Evolutionary conservation across 2,888 invertebrate species (phyloP), one percentile per base, ranked within the genome.

Genomic region (Drosophila ustulata): DNA sequence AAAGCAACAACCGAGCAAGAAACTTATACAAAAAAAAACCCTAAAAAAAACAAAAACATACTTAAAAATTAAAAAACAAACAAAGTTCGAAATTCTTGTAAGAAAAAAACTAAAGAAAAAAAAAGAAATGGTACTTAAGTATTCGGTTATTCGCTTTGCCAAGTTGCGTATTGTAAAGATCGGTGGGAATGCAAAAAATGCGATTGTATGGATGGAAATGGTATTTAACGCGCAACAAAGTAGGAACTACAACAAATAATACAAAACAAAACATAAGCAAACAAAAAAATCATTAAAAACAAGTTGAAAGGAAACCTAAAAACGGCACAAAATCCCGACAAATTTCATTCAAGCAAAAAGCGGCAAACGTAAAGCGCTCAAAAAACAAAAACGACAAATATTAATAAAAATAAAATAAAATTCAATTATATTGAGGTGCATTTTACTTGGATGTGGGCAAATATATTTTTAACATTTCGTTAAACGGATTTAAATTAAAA

Each of bases 381-480:
- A 76, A 65, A 55, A 58, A 18, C 18, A 70, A 66, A 71, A 64
- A 68, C 65, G 71, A 85, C 72, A 82, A 80, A 73, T 74, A 85
- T 78, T 74, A 80, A 80, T 81, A 83, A 79, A 77, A 82, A 81
- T 80, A 80, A 79, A 78, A 76, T 77, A 72, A 72, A 85, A 74
- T 70, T 72, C 65, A 80, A 71, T 66, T 66, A 58, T 43, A 61
- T 4, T 7, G 6, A 11, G 23, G 2, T 41, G 11, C 47, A n/a
- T 56, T 56, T 63, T 25, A 2, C 39, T 39, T 47, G 1, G n/a
- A 11, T 37, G 37, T 37, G 37, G 37, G 32, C 7, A 32, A 32
- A 37, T n/a, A 37, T n/a, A 37, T 2, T 37, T 37, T 1, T n/a
- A 37, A 32, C 6, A 8, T 32, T 32, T 32, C 5, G 7, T 8